phyloP scores from a whole-genome alignment of 2,888 invertebrate species.

The Laspeyria flexula region DNA sequence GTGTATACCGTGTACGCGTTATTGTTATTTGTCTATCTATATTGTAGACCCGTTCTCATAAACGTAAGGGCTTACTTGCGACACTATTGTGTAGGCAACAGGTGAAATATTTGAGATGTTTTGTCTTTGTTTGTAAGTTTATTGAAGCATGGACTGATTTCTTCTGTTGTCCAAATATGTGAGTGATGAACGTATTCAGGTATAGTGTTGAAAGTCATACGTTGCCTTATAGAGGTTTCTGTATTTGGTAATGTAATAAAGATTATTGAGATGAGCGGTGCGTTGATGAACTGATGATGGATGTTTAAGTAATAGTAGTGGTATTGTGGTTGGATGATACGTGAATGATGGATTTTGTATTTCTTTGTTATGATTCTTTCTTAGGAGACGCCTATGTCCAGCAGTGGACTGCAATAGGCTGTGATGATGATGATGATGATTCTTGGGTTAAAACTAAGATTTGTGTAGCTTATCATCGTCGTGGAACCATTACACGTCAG shows the following conservation, averaged over 20 bases:
- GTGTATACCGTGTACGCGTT: slow-evolving; percentile 50
- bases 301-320: background rate
- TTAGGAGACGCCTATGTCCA: too few species aligned
- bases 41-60: slow-evolving; percentile 75
- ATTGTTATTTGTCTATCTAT: slow-evolving; percentile 56
- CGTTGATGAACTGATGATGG: background rate
- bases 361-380: too few species aligned
- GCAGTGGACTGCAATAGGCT: too few species aligned
- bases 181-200: slow-evolving; percentile 1
- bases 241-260: slow-evolving; percentile 28
- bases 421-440: too few species aligned
- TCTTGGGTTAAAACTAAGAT: too few species aligned
- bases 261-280: slow-evolving; percentile 6
- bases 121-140: slow-evolving; percentile 37
- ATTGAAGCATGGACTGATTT: slow-evolving; percentile 19
- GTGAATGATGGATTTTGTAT: too few species aligned
- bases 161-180: slow-evolving; percentile 15
- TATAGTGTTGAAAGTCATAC: slow-evolving; percentile 13
- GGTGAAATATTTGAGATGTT: slow-evolving; percentile 28
- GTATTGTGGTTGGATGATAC: too few species aligned
- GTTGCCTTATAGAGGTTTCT: slow-evolving; percentile 14
- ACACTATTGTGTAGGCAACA: slow-evolving; percentile 65
- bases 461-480: too few species aligned
- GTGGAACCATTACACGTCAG: too few species aligned
- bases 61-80: slow-evolving; percentile 66